Base-by-base conservation (phyloP, 2,797 vertebrate species). In the Crocidura indochinensis region DNA sequence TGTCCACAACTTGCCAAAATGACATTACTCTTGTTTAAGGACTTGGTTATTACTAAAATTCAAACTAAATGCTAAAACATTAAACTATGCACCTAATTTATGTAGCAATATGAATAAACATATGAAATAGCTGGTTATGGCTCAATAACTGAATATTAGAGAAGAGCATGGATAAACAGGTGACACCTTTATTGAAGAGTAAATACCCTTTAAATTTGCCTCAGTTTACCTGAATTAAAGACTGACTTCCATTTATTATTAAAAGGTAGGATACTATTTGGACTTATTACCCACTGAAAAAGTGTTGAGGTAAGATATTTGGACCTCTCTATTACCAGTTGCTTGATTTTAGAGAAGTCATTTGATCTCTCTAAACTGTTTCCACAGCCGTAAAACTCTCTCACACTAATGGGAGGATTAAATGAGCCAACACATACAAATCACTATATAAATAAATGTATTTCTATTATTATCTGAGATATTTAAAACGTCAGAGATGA, bases 361-460 rank as follows among this genome's bases (percentile, higher is more conserved):
- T 94, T 90, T 95, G 94, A 95, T 95, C 96, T 92, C 77, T 38
- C 86, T 80, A 51, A 84, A 86, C 74, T 95, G 88, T 96, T 94
- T 94, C 94, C 77, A 93, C 85, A 93, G 91, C 90, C 91, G 91
- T 95, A 93, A 95, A 92, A 85, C 73, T 95, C 67, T 79, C 49
- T 85, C 8, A 3, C 72, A 47, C 24, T 83, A 84, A 96, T 85
- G 93, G 91, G 88, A 91, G 88, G 94, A 95, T 95, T 95, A 94
- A 93, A 92, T 91, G 91, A 92, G 80, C 80, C 93, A 94, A 67
- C 77, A 73, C 27, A 71, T 80, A 93, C 62, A 93, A 91, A 86
- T 77, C 67, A 82, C 67, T 87, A 22, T 91, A 88, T 91, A 91
- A 77, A 88, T 91, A 91, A 77, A 92, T 96, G 92, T 88, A 91